A percentile compares a stretch with the other conserved stretches of the same genome.
Conservation (phyloP, 2,888 invertebrate genomes). For the Drosophila hawaiiensis region DNA sequence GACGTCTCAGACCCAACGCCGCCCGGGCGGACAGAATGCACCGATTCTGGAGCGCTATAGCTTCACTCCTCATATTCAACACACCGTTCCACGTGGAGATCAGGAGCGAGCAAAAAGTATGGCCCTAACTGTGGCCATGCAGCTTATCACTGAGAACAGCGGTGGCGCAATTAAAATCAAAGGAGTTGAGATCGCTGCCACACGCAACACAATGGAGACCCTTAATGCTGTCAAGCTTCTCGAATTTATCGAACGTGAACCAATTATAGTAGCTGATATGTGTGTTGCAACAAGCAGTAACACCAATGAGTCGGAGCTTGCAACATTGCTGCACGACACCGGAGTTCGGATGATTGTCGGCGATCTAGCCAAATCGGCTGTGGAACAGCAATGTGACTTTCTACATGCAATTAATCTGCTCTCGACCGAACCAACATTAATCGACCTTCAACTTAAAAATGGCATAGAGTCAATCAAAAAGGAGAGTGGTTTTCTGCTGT, state of each 20-base stretch:
- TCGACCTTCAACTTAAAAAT: constrained; percentile 86
- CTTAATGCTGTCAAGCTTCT: constrained; percentile 88
- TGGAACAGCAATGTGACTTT: constrained; percentile 90
- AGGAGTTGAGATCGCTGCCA: constrained; percentile 89
- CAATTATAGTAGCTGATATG: constrained; percentile 89
- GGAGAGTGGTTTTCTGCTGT: constrained; percentile 90
- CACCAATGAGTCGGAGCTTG: constrained; percentile 86
- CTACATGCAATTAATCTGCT: constrained; percentile 89
- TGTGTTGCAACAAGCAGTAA: constrained; percentile 86
- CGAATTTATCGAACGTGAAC: constrained; percentile 90
- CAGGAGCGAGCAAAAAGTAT: constrained; percentile 87
- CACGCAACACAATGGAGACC: constrained; percentile 86
- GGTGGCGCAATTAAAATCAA: constrained; percentile 89
- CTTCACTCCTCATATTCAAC: constrained; percentile 91
- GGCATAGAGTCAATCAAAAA: constrained; percentile 88
- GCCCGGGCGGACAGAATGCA: constrained; percentile 90
- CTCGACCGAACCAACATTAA: constrained; percentile 81
- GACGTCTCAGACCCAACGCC: constrained; percentile 94
- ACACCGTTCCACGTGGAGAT: constrained; percentile 86
- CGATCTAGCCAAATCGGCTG: constrained; percentile 87
- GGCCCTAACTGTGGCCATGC: constrained; percentile 89
- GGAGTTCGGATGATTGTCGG: constrained; percentile 88
- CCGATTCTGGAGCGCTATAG: constrained; percentile 94
- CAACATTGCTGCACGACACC: constrained; percentile 86
- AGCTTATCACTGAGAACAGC: constrained; percentile 92